These are phyloP conservation scores for Lycia hirtaria DNA, from an alignment of 2,888 invertebrate genomes.

Conservation along the genomic window DNA sequence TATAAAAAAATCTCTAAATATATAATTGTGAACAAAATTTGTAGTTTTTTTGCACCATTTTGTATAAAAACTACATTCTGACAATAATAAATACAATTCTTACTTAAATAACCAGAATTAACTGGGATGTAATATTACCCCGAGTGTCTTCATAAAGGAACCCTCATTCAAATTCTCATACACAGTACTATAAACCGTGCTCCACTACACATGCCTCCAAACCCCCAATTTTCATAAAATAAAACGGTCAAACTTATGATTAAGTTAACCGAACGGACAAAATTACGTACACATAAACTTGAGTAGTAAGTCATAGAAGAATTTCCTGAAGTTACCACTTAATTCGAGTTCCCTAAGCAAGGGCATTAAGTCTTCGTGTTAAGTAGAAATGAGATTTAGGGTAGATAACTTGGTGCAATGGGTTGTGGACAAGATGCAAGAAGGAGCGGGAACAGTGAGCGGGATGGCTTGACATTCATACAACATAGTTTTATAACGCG, in stretches of 20 bases:
- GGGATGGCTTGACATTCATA: too few species aligned
- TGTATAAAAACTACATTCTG: background rate
- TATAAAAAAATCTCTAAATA: too few species aligned
- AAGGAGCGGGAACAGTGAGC: conserved; percentile 23
- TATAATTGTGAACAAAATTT: too few species aligned
- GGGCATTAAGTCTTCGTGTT: conserved; percentile 73
- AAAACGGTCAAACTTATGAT: conserved; percentile 27
- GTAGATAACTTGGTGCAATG: conserved; percentile 61
- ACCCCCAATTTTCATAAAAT: conserved; percentile 20
- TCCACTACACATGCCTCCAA: background rate
- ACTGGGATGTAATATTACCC: background rate
- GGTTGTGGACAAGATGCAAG: conserved; percentile 40
- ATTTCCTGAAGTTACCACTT: conserved; percentile 52
- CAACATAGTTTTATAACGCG: too few species aligned
- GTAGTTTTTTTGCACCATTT: too few species aligned
- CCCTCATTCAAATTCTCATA: background rate
- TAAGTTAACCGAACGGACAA: conserved; percentile 13
- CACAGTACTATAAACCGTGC: background rate
- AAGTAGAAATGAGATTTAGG: conserved; percentile 69
- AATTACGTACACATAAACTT: conserved; percentile 22
- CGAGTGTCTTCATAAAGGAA: background rate
- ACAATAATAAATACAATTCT: background rate
- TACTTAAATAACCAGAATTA: background rate
- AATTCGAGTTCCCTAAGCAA: conserved; percentile 58
- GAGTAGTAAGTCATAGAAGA: conserved; percentile 41